Base-by-base conservation (phyloP, 1,140 invertebrate species). In the Chlorops oryzae region DNA sequence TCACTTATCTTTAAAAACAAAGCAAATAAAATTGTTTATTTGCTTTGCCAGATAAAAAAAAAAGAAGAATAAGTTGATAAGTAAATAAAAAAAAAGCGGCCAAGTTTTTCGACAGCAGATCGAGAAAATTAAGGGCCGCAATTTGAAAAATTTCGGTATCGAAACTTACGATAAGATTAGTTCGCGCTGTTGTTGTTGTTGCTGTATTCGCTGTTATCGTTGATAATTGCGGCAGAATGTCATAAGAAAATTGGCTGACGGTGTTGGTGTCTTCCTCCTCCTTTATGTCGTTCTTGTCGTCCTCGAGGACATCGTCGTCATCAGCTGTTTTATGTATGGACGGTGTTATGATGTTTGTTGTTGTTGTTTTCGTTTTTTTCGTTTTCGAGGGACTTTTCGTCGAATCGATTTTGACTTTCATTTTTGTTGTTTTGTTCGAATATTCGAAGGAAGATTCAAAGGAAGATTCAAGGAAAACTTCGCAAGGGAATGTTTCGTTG, bases 91-190 rank as follows among this genome's bases (percentile, higher is more conserved):
- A n/a, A n/a, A n/a, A n/a, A n/a, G n/a, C n/a, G n/a, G n/a, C n/a
- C n/a, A n/a, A n/a, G n/a, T n/a, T n/a, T n/a, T n/a, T n/a, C n/a
- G n/a, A n/a, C n/a, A n/a, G n/a, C n/a, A n/a, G n/a, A n/a, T n/a
- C n/a, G n/a, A n/a, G n/a, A n/a, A n/a, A n/a, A n/a, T n/a, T n/a
- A n/a, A n/a, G n/a, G n/a, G n/a, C n/a, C n/a, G n/a, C n/a, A n/a
- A n/a, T n/a, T n/a, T n/a, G n/a, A n/a, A n/a, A n/a, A n/a, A n/a
- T n/a, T n/a, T n/a, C n/a, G n/a, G n/a, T n/a, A 32, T 15, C 15
- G 28, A 1, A 51, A 69, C 65, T 69, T 65, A 69, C 65, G 65
- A 69, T 69, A 65, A 69, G 65, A 69, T 69, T 69, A 56, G 63
- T 66, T 38, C 65, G 53, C 25, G 65, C 50, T 54, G 61, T 59